Evolutionary conservation across 2,113 vertebrate species (phyloP).

Genomic region (Oreochromis niloticus): DNA sequence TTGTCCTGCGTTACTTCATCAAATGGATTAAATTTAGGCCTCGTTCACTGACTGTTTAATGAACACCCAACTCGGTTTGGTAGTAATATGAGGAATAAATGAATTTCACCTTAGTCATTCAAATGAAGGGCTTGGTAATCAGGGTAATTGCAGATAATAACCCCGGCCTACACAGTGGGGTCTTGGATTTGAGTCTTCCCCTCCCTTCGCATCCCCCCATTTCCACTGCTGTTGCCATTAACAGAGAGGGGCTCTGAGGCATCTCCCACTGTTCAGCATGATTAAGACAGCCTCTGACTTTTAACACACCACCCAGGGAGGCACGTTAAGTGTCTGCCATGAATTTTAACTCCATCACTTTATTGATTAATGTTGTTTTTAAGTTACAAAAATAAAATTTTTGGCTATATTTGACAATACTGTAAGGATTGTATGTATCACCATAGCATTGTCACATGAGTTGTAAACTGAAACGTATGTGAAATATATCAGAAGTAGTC

Average conservation of each 20-base stretch:
- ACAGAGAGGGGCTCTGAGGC: conserved; percentile 15
- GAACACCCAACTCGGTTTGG: conserved; percentile 12
- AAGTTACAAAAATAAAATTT: not conserved
- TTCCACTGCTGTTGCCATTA: conserved; percentile 28
- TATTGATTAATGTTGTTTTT: not conserved
- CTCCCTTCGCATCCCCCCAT: conserved; percentile 5
- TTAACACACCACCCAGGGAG: conserved; percentile 18
- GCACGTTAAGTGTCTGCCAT: not conserved
- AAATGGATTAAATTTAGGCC: not conserved
- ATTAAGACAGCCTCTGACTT: conserved; percentile 51
- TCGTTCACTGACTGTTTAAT: not conserved
- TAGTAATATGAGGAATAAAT: conserved; percentile 24
- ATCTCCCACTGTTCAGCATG: conserved; percentile 57
- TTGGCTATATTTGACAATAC: not conserved
- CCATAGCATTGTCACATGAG: not conserved
- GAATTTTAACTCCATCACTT: conserved; percentile 4
- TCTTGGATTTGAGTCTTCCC: conserved; percentile 20
- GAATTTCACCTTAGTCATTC: conserved; percentile 58
- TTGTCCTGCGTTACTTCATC: not conserved
- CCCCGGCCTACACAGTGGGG: conserved; percentile 37
- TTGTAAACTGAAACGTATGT: not conserved
- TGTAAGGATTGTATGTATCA: not conserved
- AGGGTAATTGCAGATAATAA: conserved; percentile 71
- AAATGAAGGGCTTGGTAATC: conserved; percentile 69
- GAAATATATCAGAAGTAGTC: not conserved